A percentile compares a stretch with the other conserved stretches of the same genome.
Evolutionary conservation across 2,797 vertebrate genomes (phyloP).

Genomic region (Morelia viridis): DNA sequence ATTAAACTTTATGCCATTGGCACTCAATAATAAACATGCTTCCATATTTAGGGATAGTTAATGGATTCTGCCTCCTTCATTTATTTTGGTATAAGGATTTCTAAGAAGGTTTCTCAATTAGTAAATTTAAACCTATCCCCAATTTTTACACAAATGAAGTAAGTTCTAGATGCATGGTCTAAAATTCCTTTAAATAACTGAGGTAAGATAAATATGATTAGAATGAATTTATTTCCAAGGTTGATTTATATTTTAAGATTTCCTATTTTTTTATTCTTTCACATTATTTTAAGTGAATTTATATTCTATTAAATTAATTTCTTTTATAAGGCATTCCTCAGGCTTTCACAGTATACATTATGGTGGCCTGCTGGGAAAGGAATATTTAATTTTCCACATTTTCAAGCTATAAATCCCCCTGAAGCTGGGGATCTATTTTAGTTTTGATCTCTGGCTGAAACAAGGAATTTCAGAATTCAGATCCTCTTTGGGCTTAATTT

Average conservation of each 20-base stretch:
- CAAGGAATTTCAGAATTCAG: not conserved
- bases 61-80: not conserved
- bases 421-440: not conserved
- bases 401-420: not conserved
- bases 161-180: not conserved
- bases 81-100: not conserved
- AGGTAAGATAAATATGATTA: not conserved
- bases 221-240: not conserved
- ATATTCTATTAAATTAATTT: not conserved
- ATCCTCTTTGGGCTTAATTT: not conserved
- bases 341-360: not conserved
- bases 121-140: not conserved
- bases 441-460: not conserved
- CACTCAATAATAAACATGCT: not conserved
- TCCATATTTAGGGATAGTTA: not conserved
- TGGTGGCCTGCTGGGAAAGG: not conserved
- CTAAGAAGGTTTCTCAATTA: not conserved
- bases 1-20: not conserved
- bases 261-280: not conserved
- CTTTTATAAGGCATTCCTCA: not conserved
- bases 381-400: not conserved
- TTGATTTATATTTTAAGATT: not conserved
- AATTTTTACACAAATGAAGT: not conserved
- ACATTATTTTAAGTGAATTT: not conserved
- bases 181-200: not conserved